Evolutionary conservation across 2,113 vertebrate species (phyloP).

Genomic region (Vicugna pacos): DNA sequence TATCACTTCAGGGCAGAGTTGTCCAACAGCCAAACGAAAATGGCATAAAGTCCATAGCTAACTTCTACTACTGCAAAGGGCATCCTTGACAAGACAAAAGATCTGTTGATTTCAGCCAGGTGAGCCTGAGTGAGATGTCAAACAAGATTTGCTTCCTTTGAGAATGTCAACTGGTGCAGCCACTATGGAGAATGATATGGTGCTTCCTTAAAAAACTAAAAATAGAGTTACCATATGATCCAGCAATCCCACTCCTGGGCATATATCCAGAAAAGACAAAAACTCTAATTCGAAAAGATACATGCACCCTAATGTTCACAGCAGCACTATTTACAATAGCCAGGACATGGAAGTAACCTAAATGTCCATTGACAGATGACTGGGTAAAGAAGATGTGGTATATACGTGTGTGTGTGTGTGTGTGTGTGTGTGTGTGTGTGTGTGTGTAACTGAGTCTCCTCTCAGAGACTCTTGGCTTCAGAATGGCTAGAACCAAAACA

Average conservation of each 20-base stretch:
- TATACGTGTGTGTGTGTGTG: too few species aligned
- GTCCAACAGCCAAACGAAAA: background rate
- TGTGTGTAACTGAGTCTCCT: background rate
- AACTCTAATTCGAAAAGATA: background rate
- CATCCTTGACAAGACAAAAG: background rate
- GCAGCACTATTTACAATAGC: background rate
- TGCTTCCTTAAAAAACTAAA: background rate
- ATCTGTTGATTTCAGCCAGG: background rate
- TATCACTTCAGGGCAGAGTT: background rate
- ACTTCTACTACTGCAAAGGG: background rate
- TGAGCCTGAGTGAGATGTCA: background rate
- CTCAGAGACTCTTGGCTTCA: background rate
- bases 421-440: too few species aligned
- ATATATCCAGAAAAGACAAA: background rate
- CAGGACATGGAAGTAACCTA: background rate
- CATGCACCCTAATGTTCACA: background rate
- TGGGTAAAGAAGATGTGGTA: background rate
- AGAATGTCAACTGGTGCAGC: background rate
- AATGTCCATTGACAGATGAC: background rate
- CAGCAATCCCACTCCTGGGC: background rate
- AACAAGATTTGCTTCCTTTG: background rate
- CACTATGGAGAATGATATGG: background rate
- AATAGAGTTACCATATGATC: background rate
- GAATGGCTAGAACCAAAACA: background rate
- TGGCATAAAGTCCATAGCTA: background rate